phyloP scores from a whole-genome alignment of 2,797 vertebrate species.

The Onychomys leucogaster region DNA sequence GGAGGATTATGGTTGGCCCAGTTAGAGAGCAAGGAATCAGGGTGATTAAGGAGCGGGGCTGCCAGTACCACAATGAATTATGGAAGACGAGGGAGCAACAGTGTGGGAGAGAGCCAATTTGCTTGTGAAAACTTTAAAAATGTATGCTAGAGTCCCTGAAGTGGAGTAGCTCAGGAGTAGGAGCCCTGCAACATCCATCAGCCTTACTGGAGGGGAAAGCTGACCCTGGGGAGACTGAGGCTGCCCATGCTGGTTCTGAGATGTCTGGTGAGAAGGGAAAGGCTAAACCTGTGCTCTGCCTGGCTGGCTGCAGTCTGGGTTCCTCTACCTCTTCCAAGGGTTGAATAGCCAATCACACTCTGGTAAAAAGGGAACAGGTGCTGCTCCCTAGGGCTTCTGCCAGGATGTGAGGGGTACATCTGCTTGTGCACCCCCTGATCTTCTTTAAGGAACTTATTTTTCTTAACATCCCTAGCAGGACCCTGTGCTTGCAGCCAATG shows the following conservation, averaged over 20 bases:
- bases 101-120: conserved; percentile 59
- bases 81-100: not conserved
- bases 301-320: not conserved
- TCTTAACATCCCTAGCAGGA: not conserved
- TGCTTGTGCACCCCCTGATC: too few relatives aligned
- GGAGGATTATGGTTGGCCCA: conserved; percentile 40
- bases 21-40: conserved; percentile 15
- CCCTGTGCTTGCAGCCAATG: not conserved
- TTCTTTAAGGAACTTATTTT: not conserved
- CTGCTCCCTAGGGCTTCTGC: fast-evolving
- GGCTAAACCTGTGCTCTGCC: fast-evolving
- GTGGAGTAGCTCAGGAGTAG: not conserved
- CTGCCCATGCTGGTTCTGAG: too few relatives aligned
- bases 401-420: not conserved
- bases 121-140: conserved; percentile 60
- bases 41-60: conserved; percentile 37
- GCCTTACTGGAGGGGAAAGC: not conserved
- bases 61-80: conserved; percentile 45
- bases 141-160: conserved; percentile 8
- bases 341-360: fast-evolving
- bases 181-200: not conserved
- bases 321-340: not conserved
- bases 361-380: fast-evolving
- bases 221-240: fast-evolving
- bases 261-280: not conserved